phyloP scores from a whole-genome alignment of 35 echinoderm and acorn worm genomes.

The Strongylocentrotus purpuratus region DNA sequence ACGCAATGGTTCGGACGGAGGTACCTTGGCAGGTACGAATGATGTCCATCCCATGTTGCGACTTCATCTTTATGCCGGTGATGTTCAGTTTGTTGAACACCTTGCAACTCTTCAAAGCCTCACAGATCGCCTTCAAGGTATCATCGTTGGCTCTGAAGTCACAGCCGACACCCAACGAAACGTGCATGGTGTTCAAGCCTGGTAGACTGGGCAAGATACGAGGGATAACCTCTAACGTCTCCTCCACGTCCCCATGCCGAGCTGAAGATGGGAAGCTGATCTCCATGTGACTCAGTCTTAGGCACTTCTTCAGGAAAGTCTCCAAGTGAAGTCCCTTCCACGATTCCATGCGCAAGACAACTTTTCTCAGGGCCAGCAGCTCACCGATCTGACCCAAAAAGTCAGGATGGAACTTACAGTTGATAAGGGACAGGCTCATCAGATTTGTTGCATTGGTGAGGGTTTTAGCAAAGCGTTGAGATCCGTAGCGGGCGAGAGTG shows the following conservation, averaged over 20 bases:
- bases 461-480: constrained; percentile 15
- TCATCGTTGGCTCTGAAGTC: neutral
- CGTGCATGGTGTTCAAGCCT: neutral
- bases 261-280: neutral
- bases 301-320: constrained; percentile 41
- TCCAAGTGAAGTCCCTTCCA: neutral
- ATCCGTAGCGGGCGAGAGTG: neutral
- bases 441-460: neutral
- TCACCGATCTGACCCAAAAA: constrained; percentile 10
- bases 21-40: neutral
- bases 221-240: neutral
- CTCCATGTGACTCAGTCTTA: neutral
- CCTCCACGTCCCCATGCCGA: neutral
- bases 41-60: neutral
- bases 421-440: neutral
- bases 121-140: neutral
- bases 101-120: neutral
- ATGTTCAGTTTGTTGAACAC: neutral
- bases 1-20: neutral
- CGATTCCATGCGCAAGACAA: neutral
- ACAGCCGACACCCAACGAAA: constrained; percentile 34
- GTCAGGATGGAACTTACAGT: constrained; percentile 1
- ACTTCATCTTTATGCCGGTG: constrained; percentile 15
- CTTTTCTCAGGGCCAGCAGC: neutral
- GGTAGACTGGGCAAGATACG: neutral